These are phyloP conservation scores for Torymus texanus DNA, from an alignment of 2,888 invertebrate species.

Conservation along the genomic window DNA sequence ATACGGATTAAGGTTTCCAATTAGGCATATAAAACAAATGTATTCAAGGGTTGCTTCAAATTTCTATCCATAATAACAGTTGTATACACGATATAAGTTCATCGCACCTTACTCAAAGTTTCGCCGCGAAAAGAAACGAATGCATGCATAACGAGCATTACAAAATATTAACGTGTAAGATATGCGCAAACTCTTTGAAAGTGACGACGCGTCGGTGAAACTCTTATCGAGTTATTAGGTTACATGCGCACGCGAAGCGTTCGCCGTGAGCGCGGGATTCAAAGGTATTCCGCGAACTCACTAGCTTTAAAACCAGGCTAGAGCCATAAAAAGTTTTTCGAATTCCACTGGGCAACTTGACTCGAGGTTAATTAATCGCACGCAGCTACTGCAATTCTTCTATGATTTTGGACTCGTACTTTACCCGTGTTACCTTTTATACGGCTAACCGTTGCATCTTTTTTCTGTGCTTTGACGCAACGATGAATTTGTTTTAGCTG, in stretches of 20 bases:
- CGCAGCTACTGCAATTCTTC: constrained; percentile 6
- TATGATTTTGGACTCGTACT: constrained; percentile 35
- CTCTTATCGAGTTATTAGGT: constrained; percentile 63
- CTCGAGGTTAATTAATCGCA: constrained; percentile 28
- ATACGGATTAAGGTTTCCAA: too few species aligned
- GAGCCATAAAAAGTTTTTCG: constrained; percentile 58
- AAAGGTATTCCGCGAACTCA: constrained; percentile 57
- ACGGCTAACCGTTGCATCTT: not conserved
- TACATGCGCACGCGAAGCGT: constrained; percentile 58
- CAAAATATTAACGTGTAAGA: not conserved
- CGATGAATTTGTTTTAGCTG: too few species aligned
- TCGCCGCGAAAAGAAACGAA: not conserved
- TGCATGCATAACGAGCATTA: constrained; percentile 9
- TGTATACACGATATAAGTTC: too few species aligned
- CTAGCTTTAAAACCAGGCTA: constrained; percentile 49
- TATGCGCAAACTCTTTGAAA: constrained; percentile 4
- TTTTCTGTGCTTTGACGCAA: too few species aligned
- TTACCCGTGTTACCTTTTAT: not conserved
- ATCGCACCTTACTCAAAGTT: not conserved
- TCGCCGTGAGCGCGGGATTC: constrained; percentile 42
- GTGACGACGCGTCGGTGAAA: constrained; percentile 61
- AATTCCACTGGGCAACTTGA: constrained; percentile 33
- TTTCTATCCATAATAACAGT: too few species aligned
- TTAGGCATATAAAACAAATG: too few species aligned
- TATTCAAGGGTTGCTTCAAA: too few species aligned